Base-by-base conservation (phyloP, 2,888 invertebrate genomes). In the Coelinius sp. region DNA sequence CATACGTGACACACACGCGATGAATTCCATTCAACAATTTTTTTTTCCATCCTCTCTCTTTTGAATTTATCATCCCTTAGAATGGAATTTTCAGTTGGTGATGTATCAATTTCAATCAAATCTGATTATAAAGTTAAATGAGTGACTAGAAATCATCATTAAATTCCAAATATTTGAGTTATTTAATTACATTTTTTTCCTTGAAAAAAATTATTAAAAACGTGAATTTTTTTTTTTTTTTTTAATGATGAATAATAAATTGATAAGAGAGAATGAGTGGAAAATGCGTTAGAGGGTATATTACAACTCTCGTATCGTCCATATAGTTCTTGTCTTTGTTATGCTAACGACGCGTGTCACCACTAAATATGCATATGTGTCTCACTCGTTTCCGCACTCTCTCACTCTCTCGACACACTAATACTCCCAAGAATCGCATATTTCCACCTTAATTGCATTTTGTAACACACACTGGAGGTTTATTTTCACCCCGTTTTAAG, bases 401-500 rank as follows among this genome's bases (percentile, higher is more conserved):
- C 64, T 67, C 46, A 20, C 46, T 46, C 35, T 63, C 71, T 56
- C 35, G 53, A 59, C 71, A 67, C 67, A 31, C 46, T 66, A 71
- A 65, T 52, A 67, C 68, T 25, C 53, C 66, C 31, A 68, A 46
- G 71, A 79, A 78, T 79, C 82, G 86, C 86, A 84, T 86, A 87
- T 86, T 84, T 85, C 81, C 81, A 79, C 82, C 81, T 85, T 87
- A 87, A 88, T 88, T 88, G 87, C 86, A 85, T 85, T 85, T 84
- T 81, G 22, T 41, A 24, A 64, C 62, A 70, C 73, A 56, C 52
- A 31, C 46, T 24, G 12, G 38, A n/a, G 38, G 38, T 63, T 41
- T 63, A n/a, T 63, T 41, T 41, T 22, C 7, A 24, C 41, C 38
- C 41, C n/a, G n/a, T n/a, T 24, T 63, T 41, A 24, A 63, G 38